phyloP scores from a whole-genome alignment of 2,797 vertebrate species.

The Syndactyla subalaris region DNA sequence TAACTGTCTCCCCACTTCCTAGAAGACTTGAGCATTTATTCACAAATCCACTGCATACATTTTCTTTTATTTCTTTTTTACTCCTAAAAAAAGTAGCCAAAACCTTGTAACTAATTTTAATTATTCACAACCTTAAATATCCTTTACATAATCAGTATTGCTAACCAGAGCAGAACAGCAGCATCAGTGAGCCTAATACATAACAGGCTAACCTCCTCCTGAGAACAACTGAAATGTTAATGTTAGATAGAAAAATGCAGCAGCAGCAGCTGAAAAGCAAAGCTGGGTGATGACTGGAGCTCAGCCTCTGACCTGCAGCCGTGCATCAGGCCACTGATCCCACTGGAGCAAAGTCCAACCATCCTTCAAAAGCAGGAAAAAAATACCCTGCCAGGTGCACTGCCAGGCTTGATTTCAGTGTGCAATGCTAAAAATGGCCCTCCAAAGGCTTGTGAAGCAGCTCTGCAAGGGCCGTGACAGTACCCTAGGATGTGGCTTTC shows the following conservation, averaged over 20 bases:
- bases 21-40: background rate
- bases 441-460: background rate
- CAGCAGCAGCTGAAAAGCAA: background rate
- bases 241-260: background rate
- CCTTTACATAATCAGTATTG: background rate
- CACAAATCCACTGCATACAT: background rate
- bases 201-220: background rate
- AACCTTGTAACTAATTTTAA: background rate
- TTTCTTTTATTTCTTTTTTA: background rate
- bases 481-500: background rate
- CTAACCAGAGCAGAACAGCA: background rate
- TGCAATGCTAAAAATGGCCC: background rate
- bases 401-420: background rate
- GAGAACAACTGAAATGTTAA: background rate
- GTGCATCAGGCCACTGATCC: background rate
- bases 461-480: background rate
- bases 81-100: background rate
- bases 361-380: background rate
- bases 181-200: background rate
- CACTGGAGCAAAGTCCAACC: background rate
- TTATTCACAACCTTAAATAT: background rate
- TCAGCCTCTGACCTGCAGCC: background rate
- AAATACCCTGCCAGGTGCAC: background rate
- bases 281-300: background rate
- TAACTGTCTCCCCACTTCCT: constrained; percentile 29